Evolutionary conservation across 1,140 invertebrate genomes (phyloP), one percentile per base, ranked within the genome.

Genomic region (Drosophila novamexicana): DNA sequence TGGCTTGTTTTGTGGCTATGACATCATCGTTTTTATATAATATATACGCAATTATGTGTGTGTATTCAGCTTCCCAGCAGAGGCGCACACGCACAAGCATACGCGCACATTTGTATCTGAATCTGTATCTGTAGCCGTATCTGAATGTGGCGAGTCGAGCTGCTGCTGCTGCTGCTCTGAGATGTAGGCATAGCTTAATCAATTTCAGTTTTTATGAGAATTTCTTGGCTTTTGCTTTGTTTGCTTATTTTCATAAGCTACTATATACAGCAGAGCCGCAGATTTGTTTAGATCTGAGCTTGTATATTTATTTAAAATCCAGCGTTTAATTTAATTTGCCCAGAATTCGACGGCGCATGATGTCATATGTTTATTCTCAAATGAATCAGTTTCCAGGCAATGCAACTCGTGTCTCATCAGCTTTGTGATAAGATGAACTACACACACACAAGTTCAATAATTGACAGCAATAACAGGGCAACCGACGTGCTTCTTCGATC

Each of bases 11-110:
- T 22, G 40, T 54, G 52, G 16, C 44, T 39, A 70, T 75, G 66
- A 75, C 72, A 75, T 75, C 72, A 75, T 70, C 54, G 45, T 59
- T 73, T 58, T 73, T 68, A 67, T 61, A 70, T 50, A 61, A 54
- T 68, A 54, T 53, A 34, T 10, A 44, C 36, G 32, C 9, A 40
- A 29, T 5, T 52, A 42, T 10, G 29, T 57, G 6, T 50, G 34
- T 65, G 52, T 61, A 47, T 52, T 54, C 58, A 70, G 67, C 58
- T 57, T 73, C 70, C 32, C 39, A 59, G 59, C 29, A 16, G 32
- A 50, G 32, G 45, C 39, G 14, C 45, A 53, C 14, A 36, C 34
- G 12, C 22, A 59, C 40, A 59, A 18, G 16, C 34, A 47, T 9
- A 22, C 22, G 22, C 22, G 3, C 1, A 14, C 16, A 32, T 12